phyloP scores from a whole-genome alignment of 2,888 invertebrate species.

The Calliphora vomitoria region DNA sequence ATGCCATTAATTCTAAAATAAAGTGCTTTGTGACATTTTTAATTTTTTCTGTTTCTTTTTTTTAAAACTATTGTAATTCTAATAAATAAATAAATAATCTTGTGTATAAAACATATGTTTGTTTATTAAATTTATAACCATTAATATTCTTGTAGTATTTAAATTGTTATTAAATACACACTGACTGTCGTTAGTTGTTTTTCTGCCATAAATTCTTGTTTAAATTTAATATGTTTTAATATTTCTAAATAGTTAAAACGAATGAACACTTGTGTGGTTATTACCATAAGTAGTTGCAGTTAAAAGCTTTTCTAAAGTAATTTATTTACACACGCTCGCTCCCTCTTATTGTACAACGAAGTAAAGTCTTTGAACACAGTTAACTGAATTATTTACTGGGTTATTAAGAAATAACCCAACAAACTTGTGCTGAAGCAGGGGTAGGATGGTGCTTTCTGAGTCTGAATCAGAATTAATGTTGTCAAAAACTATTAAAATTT shows the following conservation, averaged over 20 bases:
- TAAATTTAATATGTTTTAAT: conserved; percentile 33
- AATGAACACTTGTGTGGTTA: conserved; percentile 49
- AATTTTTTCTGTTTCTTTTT: conserved; percentile 3
- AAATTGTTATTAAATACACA: conserved; percentile 49
- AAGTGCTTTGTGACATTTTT: conserved; percentile 44
- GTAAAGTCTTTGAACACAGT: too few species aligned
- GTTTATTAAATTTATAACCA: conserved; percentile 39
- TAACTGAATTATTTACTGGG: background rate
- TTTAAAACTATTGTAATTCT: background rate
- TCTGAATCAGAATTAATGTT: background rate
- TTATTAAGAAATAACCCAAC: too few species aligned
- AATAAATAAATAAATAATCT: conserved; percentile 33
- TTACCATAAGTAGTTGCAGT: conserved; percentile 23
- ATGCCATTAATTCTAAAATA: conserved; percentile 41
- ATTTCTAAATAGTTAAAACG: conserved; percentile 2
- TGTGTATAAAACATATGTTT: conserved; percentile 41
- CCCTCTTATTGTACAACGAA: too few species aligned
- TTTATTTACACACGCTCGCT: too few species aligned
- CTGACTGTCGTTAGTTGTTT: conserved; percentile 19
- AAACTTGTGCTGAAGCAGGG: too few species aligned
- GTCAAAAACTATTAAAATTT: background rate
- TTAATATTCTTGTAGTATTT: conserved; percentile 70
- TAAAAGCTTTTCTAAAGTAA: too few species aligned
- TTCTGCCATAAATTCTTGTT: background rate
- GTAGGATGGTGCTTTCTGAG: too few species aligned